Evolutionary conservation across 2,888 invertebrate genomes (phyloP).

Genomic region (Acanthosepion pharaonis): DNA sequence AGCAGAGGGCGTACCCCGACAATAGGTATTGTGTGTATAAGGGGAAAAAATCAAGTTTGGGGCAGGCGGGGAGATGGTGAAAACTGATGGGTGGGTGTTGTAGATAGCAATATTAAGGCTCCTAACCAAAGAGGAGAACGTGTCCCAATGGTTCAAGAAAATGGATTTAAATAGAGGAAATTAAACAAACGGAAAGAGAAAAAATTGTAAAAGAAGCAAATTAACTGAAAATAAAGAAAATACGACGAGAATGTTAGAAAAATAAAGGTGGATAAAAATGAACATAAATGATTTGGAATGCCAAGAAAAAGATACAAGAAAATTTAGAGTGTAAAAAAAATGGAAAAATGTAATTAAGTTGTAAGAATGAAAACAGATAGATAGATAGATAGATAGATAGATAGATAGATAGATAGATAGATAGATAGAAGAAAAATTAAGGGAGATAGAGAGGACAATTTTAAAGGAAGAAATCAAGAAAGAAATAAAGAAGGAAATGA

Average conservation of each 20-base stretch:
- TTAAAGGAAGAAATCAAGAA: no score
- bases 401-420: neutral
- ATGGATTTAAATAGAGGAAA: slow-evolving; percentile 6
- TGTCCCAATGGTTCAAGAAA: neutral
- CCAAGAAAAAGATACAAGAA: neutral
- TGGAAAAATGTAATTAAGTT: neutral
- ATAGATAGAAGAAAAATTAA: neutral
- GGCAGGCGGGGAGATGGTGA: neutral
- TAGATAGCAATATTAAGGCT: neutral
- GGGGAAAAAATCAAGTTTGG: neutral
- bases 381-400: no score
- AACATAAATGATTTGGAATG: neutral
- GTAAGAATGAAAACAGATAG: no score
- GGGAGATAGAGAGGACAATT: neutral
- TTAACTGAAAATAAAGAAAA: neutral
- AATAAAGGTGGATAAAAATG: neutral
- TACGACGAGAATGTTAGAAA: neutral
- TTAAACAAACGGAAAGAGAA: neutral
- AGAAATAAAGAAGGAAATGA: no score
- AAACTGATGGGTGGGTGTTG: no score
- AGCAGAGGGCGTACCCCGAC: neutral
- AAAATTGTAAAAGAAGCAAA: neutral
- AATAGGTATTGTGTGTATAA: neutral
- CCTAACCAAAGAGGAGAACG: neutral
- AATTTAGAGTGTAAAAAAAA: neutral